These are phyloP conservation scores for Periphyllus acericola DNA, from an alignment of 2,888 invertebrate species.

Conservation along the genomic window DNA sequence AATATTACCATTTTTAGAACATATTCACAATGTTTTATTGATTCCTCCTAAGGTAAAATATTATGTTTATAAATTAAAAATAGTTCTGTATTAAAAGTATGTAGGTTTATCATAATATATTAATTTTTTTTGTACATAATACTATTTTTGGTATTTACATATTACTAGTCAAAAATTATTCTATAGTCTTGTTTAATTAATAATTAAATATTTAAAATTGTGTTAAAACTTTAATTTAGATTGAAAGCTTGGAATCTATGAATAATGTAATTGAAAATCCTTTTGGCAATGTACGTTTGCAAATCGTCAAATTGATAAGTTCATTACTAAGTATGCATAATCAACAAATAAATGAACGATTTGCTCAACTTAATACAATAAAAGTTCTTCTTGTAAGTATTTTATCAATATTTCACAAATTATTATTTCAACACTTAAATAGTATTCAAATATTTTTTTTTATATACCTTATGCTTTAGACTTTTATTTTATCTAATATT, in stretches of 20 bases:
- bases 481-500: too few species aligned
- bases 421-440: background rate
- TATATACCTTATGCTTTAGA: too few species aligned
- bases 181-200: too few species aligned
- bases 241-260: conserved; percentile 46
- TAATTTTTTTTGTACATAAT: background rate
- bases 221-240: conserved; percentile 33
- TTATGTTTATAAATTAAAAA: background rate
- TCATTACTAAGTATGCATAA: conserved; percentile 80
- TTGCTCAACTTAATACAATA: conserved; percentile 70
- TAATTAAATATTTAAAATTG: too few species aligned
- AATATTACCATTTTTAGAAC: conserved; percentile 60
- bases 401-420: background rate
- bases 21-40: conserved; percentile 56
- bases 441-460: too few species aligned
- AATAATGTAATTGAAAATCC: conserved; percentile 74
- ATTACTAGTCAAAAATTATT: too few species aligned
- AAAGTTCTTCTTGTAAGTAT: conserved; percentile 67
- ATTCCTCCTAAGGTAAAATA: conserved; percentile 43
- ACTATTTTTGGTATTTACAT: background rate
- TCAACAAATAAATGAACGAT: conserved; percentile 76
- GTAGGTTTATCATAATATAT: background rate
- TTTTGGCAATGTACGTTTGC: conserved; percentile 82
- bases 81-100: background rate
- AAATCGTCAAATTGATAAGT: conserved; percentile 82